Base-by-base conservation (phyloP, 2,888 invertebrate species). In the Drosophila koepferae region DNA sequence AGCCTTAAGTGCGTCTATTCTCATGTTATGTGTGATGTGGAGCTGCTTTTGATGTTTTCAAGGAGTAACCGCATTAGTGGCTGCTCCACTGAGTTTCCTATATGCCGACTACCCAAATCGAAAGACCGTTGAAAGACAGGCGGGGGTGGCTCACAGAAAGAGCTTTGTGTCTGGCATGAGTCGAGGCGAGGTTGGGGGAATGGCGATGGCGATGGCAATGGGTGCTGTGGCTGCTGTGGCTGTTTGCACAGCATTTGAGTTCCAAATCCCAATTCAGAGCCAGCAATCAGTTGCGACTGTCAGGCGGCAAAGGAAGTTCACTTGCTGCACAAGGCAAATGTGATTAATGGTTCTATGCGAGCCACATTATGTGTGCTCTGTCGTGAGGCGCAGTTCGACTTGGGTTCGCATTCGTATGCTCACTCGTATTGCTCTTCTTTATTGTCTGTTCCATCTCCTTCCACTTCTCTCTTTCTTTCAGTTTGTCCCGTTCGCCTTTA, bases 261-360 rank as follows among this genome's bases (percentile, higher is more conserved):
- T 77, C 69, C 71, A 91, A 91, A 91, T 91, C 91, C 91, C 89
- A 91, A 90, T 91, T 86, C 89, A 84, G 90, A 90, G 82, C 91
- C 90, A 90, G 85, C 92, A 91, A 92, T 91, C 91, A 91, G 91
- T 91, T 91, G 92, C 89, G 91, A 91, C 92, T 91, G 91, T 91
- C 91, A 91, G 91, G 86, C 90, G 86, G 90, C 86, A 90, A 92
- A 92, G 91, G 92, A 92, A 91, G 92, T 91, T 91, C 91, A 91
- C 92, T 91, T 91, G 91, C 92, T 91, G 91, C 91, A 91, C 90
- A 86, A 90, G 90, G 76, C 82, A 81, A 86, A 86, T 89, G 92
- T 93, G 93, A 93, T 93, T 93, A 93, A 93, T 93, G 93, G 91
- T 92, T 84, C 83, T 69, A 75, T 78, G 46, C 68, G 66, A 90